Base-by-base conservation (phyloP, 2,888 invertebrate species). In the Uloborus plumipes region DNA sequence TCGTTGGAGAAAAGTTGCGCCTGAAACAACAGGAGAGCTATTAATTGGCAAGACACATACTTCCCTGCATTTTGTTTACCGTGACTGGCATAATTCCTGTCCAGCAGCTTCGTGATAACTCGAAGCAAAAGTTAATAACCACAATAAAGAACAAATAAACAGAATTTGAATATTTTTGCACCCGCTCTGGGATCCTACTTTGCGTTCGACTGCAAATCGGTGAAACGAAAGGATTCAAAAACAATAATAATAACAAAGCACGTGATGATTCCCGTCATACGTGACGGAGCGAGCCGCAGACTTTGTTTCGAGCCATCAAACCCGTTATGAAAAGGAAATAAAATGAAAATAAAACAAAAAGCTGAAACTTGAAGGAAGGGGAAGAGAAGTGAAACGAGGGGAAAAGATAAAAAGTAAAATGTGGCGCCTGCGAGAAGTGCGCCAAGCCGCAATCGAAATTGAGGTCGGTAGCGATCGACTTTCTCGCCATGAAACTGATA, bases 251-350 rank as follows among this genome's bases (percentile, higher is more conserved):
- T 47, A 64, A n/a, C n/a, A 64, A 59, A 64, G 47, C 65, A 65
- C 65, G 65, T 65, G 65, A 65, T 22, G 18, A 65, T 49, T 65
- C 65, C n/a, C n/a, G n/a, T 50, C 65, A 65, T 65, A 49, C 65
- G 65, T 65, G 65, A 65, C 65, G 50, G 65, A 49, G 11, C 50
- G n/a, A n/a, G 1, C 50, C 65, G 65, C 65, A 65, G 65, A 65
- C 65, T 65, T 65, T 65, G 65, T 65, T 65, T 65, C 50, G 16
- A 65, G 65, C 49, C 49, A 65, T 65, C 65, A 65, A 65, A 65
- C 65, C 65, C 65, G 65, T 65, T 65, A 65, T 65, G 65, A 65
- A 65, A 65, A 49, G 58, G 11, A 18, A 20, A 58, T 15, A 18
- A n/a, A n/a, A n/a, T n/a, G n/a, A n/a, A n/a, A n/a, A n/a, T n/a